Percentiles rank a stretch among this genome's conserved stretches.
These are phyloP conservation scores for Hirundo rustica DNA, from an alignment of 2,797 vertebrate species.

Conservation along the genomic window DNA sequence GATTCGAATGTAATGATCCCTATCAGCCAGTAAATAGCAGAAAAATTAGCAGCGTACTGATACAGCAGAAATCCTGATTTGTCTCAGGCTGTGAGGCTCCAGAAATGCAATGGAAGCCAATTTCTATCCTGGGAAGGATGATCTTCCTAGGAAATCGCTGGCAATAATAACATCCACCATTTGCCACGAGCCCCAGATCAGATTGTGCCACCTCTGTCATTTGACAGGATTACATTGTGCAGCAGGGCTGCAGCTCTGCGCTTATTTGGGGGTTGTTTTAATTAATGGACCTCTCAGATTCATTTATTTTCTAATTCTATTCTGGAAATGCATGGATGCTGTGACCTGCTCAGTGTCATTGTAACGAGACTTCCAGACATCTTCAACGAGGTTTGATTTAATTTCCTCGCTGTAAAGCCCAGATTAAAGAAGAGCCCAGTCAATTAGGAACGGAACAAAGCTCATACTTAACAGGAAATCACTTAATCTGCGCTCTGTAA, in stretches of 20 bases:
- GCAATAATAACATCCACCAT: not conserved
- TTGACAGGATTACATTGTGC: not conserved
- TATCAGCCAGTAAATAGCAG: not conserved
- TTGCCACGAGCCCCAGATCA: not conserved
- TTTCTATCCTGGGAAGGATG: constrained; percentile 7
- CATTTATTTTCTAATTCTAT: not conserved
- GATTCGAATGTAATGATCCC: constrained; percentile 16
- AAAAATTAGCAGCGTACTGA: not conserved
- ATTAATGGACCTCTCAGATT: not conserved
- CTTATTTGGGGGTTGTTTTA: not conserved
- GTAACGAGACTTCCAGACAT: not conserved
- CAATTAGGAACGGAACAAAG: constrained; percentile 19
- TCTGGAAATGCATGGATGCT: not conserved
- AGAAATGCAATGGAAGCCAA: not conserved
- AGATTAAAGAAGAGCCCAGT: constrained; percentile 5
- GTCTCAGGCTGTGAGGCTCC: not conserved
- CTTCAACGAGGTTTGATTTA: not conserved
- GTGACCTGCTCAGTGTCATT: not conserved
- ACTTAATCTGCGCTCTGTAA: not conserved
- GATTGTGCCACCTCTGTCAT: not conserved
- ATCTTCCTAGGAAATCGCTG: constrained; percentile 52
- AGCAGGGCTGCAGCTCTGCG: not conserved
- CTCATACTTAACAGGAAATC: not conserved
- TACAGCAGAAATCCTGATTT: not conserved
- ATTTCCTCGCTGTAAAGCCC: not conserved